Conservation (phyloP, 2,888 invertebrate genomes). For the Metacarcinus magister region DNA sequence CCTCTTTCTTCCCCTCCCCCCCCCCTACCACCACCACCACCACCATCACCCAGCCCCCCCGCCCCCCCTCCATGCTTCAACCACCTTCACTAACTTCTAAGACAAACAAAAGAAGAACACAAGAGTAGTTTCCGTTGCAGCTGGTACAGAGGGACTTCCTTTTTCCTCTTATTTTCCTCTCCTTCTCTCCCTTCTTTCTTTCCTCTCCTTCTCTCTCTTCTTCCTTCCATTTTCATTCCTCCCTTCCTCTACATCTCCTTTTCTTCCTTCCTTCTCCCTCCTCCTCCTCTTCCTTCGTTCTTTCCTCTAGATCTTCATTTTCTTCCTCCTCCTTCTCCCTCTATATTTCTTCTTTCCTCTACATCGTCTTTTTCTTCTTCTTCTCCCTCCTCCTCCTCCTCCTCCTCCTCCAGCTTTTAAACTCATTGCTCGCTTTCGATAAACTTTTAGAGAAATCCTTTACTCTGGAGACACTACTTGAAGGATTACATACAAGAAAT, state of each 20-base stretch:
- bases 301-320: neutral
- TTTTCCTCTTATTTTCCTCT: neutral
- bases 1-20: neutral
- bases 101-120: conserved; percentile 7
- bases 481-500: conserved; percentile 32
- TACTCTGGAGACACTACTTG: conserved; percentile 19
- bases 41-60: neutral
- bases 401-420: conserved; percentile 22
- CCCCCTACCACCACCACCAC: neutral
- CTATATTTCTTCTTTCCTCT: neutral
- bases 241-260: neutral
- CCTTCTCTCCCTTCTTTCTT: neutral
- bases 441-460: conserved; percentile 36
- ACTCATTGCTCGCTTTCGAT: conserved; percentile 1
- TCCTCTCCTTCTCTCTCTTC: neutral
- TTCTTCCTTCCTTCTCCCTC: neutral
- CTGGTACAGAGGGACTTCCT: neutral
- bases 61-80: neutral
- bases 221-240: neutral
- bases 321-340: neutral
- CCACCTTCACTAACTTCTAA: conserved; percentile 28
- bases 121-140: conserved; percentile 14
- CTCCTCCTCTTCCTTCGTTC: neutral
- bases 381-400: neutral
- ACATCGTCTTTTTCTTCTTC: neutral